Evolutionary conservation across 2,888 invertebrate genomes (phyloP).

Genomic region (Odontothrips loti): DNA sequence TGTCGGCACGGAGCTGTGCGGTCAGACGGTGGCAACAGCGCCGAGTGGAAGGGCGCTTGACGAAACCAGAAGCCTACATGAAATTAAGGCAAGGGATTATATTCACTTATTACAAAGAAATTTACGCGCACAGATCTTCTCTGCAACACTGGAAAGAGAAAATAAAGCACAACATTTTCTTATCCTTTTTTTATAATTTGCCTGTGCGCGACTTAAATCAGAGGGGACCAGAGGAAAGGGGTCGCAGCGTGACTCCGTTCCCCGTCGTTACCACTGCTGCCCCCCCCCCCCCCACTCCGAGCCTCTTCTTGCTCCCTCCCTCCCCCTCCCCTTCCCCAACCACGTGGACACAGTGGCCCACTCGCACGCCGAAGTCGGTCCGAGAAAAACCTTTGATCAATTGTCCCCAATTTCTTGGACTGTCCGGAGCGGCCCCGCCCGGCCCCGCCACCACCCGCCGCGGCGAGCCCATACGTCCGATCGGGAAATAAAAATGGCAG

Average conservation of each 20-base stretch:
- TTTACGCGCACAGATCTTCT: no score
- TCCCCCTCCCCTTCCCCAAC: not conserved
- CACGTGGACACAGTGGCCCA: not conserved
- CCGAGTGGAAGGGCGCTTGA: no score
- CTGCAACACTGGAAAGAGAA: no score
- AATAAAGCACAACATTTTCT: no score
- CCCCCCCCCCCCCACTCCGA: not conserved
- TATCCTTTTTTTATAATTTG: no score
- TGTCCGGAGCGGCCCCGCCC: not conserved
- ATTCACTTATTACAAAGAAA: no score
- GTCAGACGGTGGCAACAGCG: no score
- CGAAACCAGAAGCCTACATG: no score
- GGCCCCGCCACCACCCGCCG: not conserved
- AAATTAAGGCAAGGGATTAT: no score
- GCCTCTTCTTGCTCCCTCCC: not conserved
- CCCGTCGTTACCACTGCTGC: not conserved
- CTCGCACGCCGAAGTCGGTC: not conserved
- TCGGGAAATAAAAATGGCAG: constrained; percentile 2
- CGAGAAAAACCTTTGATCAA: constrained; percentile 8
- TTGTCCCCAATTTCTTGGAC: not conserved
- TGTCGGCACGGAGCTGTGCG: no score
- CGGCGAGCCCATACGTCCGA: not conserved
- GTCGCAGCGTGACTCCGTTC: not conserved
- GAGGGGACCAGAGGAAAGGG: not conserved
- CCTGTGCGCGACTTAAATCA: no score